Percentiles rank a stretch among this genome's conserved stretches.
phyloP scores from a whole-genome alignment of 2,113 vertebrate species.

The Nettapus auritus region DNA sequence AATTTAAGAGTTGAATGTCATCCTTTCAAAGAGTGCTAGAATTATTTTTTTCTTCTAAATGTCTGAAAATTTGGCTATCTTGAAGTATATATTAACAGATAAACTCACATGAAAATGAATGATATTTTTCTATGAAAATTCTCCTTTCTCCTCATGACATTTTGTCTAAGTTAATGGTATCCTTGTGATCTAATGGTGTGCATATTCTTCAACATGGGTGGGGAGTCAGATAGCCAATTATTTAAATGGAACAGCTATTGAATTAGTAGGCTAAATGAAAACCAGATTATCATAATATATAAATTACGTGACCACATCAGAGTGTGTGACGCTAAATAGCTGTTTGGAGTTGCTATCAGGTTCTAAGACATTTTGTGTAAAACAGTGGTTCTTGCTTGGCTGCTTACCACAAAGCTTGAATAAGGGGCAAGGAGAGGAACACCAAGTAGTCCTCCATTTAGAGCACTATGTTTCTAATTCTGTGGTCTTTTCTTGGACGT shows the following conservation, averaged over 20 bases:
- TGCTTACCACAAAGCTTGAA: background rate
- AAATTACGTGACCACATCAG: slow-evolving; percentile 32
- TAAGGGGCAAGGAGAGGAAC: background rate
- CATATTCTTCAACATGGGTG: slow-evolving; percentile 10
- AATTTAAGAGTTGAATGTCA: background rate
- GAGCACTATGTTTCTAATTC: background rate
- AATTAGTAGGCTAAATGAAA: slow-evolving; percentile 43
- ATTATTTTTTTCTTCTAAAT: background rate
- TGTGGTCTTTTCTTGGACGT: slow-evolving; percentile 56
- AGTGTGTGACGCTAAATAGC: background rate
- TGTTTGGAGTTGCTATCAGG: slow-evolving; percentile 19
- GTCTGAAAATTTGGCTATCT: background rate
- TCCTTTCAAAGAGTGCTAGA: background rate
- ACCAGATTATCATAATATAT: slow-evolving; percentile 53
- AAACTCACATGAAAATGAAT: background rate
- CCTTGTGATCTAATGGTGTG: background rate
- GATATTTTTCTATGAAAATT: background rate
- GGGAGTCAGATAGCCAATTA: slow-evolving; percentile 36
- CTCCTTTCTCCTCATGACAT: background rate
- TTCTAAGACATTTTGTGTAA: background rate
- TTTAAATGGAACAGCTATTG: background rate
- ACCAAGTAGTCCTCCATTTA: background rate
- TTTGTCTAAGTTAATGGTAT: background rate
- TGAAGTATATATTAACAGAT: background rate
- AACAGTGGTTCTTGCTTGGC: slow-evolving; percentile 48